phyloP scores from a whole-genome alignment of 2,888 invertebrate species.

The Ichneumon xanthorius region DNA sequence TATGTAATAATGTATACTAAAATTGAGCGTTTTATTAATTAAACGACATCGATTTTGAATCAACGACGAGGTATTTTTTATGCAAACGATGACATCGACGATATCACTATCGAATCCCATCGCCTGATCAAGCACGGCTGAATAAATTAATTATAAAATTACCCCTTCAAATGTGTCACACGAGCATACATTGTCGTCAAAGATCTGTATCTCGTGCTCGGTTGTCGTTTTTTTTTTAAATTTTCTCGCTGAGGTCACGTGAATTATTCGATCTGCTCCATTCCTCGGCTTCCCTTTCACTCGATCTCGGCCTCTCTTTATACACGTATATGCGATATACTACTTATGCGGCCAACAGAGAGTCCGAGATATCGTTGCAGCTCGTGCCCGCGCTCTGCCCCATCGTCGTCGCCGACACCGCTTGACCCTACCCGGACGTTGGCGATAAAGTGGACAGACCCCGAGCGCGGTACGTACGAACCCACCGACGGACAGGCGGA shows the following conservation, averaged over 20 bases:
- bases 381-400: conserved; percentile 53
- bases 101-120: not conserved
- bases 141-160: conserved; percentile 26
- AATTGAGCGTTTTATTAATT: conserved; percentile 65
- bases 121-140: not conserved
- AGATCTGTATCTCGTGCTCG: not conserved
- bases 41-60: conserved; percentile 66
- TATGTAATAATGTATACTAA: conserved; percentile 73
- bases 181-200: conserved; percentile 15
- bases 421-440: conserved; percentile 67
- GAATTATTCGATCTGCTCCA: conserved; percentile 21
- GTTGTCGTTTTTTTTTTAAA: not conserved
- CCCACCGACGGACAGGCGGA: conserved; percentile 34
- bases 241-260: conserved; percentile 3
- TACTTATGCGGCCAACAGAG: conserved; percentile 1
- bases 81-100: not conserved
- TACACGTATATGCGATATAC: not conserved
- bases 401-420: conserved; percentile 58
- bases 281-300: conserved; percentile 19
- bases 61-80: conserved; percentile 40
- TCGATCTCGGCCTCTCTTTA: conserved; percentile 14
- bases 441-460: conserved; percentile 60
- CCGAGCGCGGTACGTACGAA: conserved; percentile 9
- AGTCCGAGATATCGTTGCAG: conserved; percentile 42
- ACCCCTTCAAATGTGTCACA: conserved; percentile 36